Base-by-base conservation (phyloP, 2,888 invertebrate genomes). In the Fragum whitleyi region DNA sequence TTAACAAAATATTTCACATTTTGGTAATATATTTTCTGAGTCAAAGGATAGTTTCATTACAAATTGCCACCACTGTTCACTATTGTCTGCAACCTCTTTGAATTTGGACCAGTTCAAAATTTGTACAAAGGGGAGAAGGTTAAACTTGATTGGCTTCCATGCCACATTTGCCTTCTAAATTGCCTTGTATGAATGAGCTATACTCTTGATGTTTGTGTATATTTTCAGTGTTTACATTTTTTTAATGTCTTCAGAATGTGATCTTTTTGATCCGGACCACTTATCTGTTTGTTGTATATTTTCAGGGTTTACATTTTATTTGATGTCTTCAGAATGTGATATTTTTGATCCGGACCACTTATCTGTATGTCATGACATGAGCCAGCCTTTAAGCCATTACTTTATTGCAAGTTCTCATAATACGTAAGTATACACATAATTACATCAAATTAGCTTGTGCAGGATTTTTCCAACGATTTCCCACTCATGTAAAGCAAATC, bases 331-430 rank as follows among this genome's bases (percentile, higher is more conserved):
- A 21, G 95, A 95, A 82, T 95, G 95, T 92, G 94, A 94, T 88
- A 92, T 95, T 59, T 95, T 95, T 90, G 95, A 95, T 84, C 93
- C 94, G 11, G 92, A 92, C 11, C 95, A 95, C 82, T 85, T 92
- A 21, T 89, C 90, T 23, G 94, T 95, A 7, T 94, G 94, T 85
- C 95, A 95, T 87, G 95, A 95, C 87, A 95, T 95, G 95, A 93
- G 91, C n/a, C 94, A 94, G 77, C 95, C 95, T 19, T 90, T 95
- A 23, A 92, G 93, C 68, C 94, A 95, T 87, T 95, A 95, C 89
- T 95, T 94, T 90, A 94, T 95, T 62, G 94, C 95, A 39, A 92
- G 95, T 70, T 95, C 95, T 36, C 94, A 95, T 89, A 95, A 95
- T 90, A 95, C 95, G 91, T 95, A 91, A 90, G 93, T 92, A 75